Conservation (phyloP, 2,888 invertebrate species). For the Rhodophaea formosa region DNA sequence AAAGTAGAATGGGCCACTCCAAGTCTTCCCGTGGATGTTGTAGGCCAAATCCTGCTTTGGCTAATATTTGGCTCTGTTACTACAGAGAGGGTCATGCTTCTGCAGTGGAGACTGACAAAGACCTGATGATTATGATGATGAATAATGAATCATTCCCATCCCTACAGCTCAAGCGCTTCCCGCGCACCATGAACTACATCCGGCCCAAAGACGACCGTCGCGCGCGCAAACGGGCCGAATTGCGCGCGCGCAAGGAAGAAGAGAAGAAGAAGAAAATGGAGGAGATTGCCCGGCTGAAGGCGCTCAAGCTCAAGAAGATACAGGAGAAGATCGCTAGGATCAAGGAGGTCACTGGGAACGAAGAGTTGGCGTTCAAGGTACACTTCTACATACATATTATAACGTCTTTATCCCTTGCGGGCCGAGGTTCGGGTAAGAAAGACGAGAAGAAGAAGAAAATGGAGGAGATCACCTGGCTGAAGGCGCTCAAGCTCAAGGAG, state of each 20-base stretch:
- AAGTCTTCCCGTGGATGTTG: too few relatives aligned
- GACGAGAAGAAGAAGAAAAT: conserved; percentile 89
- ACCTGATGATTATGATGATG: too few relatives aligned
- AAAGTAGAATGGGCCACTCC: too few relatives aligned
- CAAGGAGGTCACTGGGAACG: conserved; percentile 93
- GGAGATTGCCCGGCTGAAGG: conserved; percentile 93
- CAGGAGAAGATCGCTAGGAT: conserved; percentile 92
- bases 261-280: conserved; percentile 91
- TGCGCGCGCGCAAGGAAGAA: conserved; percentile 86
- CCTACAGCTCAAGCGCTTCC: conserved; percentile 93
- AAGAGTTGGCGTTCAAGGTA: conserved; percentile 84
- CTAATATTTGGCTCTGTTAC: too few relatives aligned
- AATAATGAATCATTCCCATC: too few relatives aligned
- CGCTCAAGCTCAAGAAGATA: conserved; percentile 93
- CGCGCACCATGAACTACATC: conserved; percentile 92
- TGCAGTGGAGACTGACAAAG: too few relatives aligned
- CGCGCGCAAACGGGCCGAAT: conserved; percentile 88
- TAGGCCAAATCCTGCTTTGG: too few relatives aligned
- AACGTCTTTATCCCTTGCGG: too few relatives aligned
- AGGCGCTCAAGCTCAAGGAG: conserved; percentile 93
- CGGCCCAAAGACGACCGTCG: conserved; percentile 90
- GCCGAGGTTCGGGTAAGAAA: conserved; percentile 88
- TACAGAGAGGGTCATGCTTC: too few relatives aligned
- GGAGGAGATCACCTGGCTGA: conserved; percentile 93
- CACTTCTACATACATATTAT: background rate